These are phyloP conservation scores for Macrosteles quadrilineatus DNA, from an alignment of 1,140 invertebrate species.

Conservation along the genomic window DNA sequence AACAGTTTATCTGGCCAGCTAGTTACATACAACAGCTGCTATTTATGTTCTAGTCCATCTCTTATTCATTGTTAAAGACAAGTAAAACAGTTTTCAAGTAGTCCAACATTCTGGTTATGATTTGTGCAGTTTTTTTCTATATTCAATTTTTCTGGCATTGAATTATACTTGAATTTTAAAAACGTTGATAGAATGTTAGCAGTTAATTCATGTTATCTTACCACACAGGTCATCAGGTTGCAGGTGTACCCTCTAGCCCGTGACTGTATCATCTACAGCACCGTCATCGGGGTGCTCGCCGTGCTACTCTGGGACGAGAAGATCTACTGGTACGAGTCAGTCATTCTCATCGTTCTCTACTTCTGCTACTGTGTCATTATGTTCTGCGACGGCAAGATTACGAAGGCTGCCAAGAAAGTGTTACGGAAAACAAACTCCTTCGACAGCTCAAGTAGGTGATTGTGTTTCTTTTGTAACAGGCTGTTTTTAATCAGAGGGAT, in stretches of 20 bases:
- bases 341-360: constrained; percentile 67
- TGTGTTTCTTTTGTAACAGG: too few species aligned
- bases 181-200: too few species aligned
- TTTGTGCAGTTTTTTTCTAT: too few species aligned
- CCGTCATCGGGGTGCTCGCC: constrained; percentile 74
- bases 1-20: too few species aligned
- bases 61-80: too few species aligned
- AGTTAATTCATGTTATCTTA: neutral
- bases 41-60: too few species aligned
- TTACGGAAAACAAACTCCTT: constrained; percentile 30
- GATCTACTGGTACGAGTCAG: constrained; percentile 78
- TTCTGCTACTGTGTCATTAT: constrained; percentile 66
- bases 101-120: too few species aligned
- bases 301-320: constrained; percentile 75
- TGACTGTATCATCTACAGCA: constrained; percentile 79
- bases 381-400: constrained; percentile 57
- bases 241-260: constrained; percentile 83
- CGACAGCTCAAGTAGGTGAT: constrained; percentile 36
- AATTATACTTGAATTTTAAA: too few species aligned
- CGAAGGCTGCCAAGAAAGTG: constrained; percentile 42
- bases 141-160: too few species aligned
- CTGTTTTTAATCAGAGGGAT: too few species aligned
- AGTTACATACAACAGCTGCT: too few species aligned
- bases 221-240: constrained; percentile 72
- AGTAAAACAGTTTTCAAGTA: too few species aligned